Evolutionary conservation across 2,113 vertebrate genomes (phyloP).

Genomic region (Chloebia gouldiae): DNA sequence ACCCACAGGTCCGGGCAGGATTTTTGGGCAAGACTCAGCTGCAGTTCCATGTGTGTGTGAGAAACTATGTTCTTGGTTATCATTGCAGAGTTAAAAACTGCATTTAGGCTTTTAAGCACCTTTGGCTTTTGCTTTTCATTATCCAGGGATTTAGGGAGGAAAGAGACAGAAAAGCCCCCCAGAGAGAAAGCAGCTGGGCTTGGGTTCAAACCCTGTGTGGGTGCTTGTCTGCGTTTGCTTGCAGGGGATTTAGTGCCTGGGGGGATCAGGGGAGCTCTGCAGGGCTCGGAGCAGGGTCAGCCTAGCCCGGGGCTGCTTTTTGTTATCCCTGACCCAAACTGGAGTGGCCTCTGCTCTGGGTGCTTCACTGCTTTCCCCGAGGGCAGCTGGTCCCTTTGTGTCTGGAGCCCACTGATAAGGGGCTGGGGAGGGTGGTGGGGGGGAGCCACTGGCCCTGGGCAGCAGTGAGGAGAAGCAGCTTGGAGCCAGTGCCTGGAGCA

Average conservation of each 20-base stretch:
- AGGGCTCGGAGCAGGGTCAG: neutral
- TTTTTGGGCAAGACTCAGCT: neutral
- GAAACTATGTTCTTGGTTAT: fast-evolving
- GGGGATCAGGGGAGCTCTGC: fast-evolving
- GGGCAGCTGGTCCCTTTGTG: neutral
- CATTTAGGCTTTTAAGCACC: neutral
- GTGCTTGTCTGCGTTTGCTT: fast-evolving
- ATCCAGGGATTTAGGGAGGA: neutral
- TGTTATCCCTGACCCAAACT: neutral
- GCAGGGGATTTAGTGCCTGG: neutral
- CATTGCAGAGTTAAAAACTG: neutral
- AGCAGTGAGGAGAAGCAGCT: neutral
- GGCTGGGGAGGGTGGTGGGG: neutral
- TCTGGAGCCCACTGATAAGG: conserved; percentile 24
- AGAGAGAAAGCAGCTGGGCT: neutral
- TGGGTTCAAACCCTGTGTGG: neutral
- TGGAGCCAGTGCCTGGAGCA: neutral
- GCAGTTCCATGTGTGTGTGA: fast-evolving
- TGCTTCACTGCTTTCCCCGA: neutral
- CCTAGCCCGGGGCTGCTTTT: neutral
- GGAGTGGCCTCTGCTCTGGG: neutral
- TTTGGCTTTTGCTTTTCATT: neutral
- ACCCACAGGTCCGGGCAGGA: neutral
- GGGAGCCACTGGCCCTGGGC: neutral
- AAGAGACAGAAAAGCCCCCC: neutral